Conservation (phyloP, 2,113 vertebrate genomes). For the Seriola quinqueradiata region DNA sequence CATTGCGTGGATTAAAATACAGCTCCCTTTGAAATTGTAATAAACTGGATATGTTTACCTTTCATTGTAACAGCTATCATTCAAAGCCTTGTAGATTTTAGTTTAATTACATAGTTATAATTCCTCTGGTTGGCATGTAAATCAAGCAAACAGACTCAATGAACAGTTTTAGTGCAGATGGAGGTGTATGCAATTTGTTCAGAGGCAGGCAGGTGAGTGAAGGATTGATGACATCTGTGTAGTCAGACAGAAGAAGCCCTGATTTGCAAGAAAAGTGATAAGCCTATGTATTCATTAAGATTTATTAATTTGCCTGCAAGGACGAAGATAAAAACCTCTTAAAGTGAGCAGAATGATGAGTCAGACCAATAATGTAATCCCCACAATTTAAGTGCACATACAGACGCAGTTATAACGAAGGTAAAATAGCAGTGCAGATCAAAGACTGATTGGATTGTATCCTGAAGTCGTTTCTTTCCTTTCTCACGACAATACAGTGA, state of each 20-base stretch:
- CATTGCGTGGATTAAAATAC: slow-evolving; percentile 28
- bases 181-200: not conserved
- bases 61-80: slow-evolving; percentile 19
- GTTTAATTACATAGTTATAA: slow-evolving; percentile 10
- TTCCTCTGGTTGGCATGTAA: not conserved
- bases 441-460: not conserved
- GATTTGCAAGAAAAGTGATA: slow-evolving; percentile 42
- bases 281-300: slow-evolving; percentile 39
- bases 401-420: slow-evolving; percentile 1
- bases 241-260: slow-evolving; percentile 7
- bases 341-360: slow-evolving; percentile 30
- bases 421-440: slow-evolving; percentile 1
- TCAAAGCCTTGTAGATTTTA: slow-evolving; percentile 18
- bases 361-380: slow-evolving; percentile 12
- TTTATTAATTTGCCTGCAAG: slow-evolving; percentile 42
- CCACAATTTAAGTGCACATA: not conserved
- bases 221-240: not conserved
- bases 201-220: not conserved
- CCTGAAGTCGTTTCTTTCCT: slow-evolving; percentile 10
- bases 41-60: slow-evolving; percentile 21
- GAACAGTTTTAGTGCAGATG: not conserved
- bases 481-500: slow-evolving; percentile 1
- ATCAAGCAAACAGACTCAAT: slow-evolving; percentile 6
- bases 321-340: slow-evolving; percentile 44
- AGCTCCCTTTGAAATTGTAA: slow-evolving; percentile 21